These are phyloP conservation scores for Phoeniculus purpureus DNA, from an alignment of 2,797 vertebrate species.

Conservation along the genomic window DNA sequence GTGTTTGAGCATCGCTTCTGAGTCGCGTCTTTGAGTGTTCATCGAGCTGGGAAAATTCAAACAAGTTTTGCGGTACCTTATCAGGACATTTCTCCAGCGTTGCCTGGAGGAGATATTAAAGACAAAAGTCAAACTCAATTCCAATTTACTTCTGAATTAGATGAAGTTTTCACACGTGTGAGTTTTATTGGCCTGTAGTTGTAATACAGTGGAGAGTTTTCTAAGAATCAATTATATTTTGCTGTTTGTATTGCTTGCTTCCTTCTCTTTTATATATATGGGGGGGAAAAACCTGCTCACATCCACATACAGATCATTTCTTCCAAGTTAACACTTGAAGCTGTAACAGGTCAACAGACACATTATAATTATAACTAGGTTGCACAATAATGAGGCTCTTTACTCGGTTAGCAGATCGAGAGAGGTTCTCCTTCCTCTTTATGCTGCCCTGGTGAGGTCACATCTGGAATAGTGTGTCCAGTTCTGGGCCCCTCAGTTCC, in stretches of 20 bases:
- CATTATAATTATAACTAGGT: background rate
- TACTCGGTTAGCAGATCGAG: background rate
- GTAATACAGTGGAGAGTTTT: background rate
- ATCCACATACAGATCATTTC: background rate
- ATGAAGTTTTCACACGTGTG: background rate
- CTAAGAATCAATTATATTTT: background rate
- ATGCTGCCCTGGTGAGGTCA: too few relatives aligned
- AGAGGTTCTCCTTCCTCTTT: too few relatives aligned
- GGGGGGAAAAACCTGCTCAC: background rate
- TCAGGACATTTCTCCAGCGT: background rate
- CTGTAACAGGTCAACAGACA: background rate
- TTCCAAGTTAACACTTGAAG: background rate
- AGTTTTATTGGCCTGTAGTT: background rate
- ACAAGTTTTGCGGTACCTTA: background rate
- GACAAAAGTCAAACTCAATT: slow-evolving; percentile 13
- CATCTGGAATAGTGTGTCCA: too few relatives aligned
- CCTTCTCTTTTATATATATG: background rate
- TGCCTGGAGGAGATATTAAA: slow-evolving; percentile 23
- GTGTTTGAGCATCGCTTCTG: background rate
- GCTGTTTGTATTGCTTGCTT: background rate
- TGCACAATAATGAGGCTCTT: background rate
- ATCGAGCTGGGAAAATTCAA: background rate
- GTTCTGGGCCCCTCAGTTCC: too few relatives aligned
- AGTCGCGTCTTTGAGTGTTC: background rate
- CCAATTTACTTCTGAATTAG: background rate